These are phyloP conservation scores for Phrynocephalus vlangalii DNA, from an alignment of 2,797 vertebrate genomes.

Conservation along the genomic window DNA sequence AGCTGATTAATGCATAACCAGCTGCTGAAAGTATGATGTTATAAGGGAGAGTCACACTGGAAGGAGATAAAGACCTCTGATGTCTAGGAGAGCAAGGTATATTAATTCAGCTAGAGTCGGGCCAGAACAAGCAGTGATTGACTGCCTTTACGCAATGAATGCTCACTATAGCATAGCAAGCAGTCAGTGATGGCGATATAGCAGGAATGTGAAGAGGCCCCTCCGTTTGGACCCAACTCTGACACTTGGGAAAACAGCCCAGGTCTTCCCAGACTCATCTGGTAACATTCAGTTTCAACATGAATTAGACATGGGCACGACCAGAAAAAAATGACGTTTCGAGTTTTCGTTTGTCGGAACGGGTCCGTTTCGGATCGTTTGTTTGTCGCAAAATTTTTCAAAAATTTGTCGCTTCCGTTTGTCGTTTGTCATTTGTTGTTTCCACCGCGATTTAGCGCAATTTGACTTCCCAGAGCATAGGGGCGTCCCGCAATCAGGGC, in stretches of 20 bases:
- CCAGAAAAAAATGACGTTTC: too few relatives aligned
- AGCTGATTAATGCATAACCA: slow-evolving; percentile 63
- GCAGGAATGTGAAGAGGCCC: neutral
- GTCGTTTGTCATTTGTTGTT: too few relatives aligned
- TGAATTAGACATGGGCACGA: neutral
- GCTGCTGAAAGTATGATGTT: slow-evolving; percentile 53
- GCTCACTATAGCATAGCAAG: neutral
- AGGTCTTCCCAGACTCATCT: neutral
- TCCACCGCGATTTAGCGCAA: too few relatives aligned
- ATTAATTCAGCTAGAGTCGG: slow-evolving; percentile 4
- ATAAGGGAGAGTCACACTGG: slow-evolving; percentile 33
- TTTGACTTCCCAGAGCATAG: too few relatives aligned
- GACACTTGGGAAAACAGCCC: neutral
- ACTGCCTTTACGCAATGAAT: neutral
- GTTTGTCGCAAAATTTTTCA: too few relatives aligned
- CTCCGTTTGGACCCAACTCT: neutral
- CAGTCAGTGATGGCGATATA: neutral
- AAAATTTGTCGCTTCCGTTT: too few relatives aligned
- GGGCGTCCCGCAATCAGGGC: too few relatives aligned
- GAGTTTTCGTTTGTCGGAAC: too few relatives aligned
- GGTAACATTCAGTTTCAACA: neutral
- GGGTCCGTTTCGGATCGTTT: too few relatives aligned
- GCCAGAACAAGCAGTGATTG: fast-evolving
- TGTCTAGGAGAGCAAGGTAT: slow-evolving; percentile 47
- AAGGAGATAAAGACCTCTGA: slow-evolving; percentile 53